Evolutionary conservation across 1,140 invertebrate species (phyloP), one percentile per base, ranked within the genome.

Genomic region (Galleria mellonella): DNA sequence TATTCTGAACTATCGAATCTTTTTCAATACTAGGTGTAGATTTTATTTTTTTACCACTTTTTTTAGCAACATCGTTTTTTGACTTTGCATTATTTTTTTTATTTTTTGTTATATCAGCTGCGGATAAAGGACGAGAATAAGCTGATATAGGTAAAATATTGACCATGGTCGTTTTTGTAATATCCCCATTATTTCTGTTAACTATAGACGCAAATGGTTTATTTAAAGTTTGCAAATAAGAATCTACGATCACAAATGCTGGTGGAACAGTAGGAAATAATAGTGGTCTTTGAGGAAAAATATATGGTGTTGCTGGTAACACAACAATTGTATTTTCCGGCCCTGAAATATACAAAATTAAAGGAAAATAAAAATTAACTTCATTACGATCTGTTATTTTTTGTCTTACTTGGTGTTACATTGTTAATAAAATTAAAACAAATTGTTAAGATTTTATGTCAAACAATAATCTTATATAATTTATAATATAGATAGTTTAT

Each of bases 71-170:
- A 27, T 59, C 49, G 47, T 44, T 69, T 56, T 83, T 74, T 17
- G 51, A 32, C 55, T 75, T 83, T 10, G 64, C 32, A 72, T 72
- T 87, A 43, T 54, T 65, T 38, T 86, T 83, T 50, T 86, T 88
- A 13, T 43, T 62, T 58, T 72, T 81, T 6, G 51, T 42, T 2
- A 23, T 23, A 23, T 23, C 17, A 6, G 6, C 6, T 30, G 62
- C 58, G 45, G 85, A 83, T 60, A 87, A 50, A 41, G 87, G 79
- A 38, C 56, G 74, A 8, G 87, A 86, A 51, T 92, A 88, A 11
- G 91, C 90, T 12, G 91, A 89, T 70, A 93, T 92, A 15, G 91
- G 91, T 57, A 92, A 87, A 79, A 92, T 92, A 70, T 92, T 92
- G 1, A 90, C 86, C 87, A 91, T 91, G 12, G 90, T 92, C 1